Conservation (phyloP, 2,888 invertebrate species). For the Heterodera filipjevi region DNA sequence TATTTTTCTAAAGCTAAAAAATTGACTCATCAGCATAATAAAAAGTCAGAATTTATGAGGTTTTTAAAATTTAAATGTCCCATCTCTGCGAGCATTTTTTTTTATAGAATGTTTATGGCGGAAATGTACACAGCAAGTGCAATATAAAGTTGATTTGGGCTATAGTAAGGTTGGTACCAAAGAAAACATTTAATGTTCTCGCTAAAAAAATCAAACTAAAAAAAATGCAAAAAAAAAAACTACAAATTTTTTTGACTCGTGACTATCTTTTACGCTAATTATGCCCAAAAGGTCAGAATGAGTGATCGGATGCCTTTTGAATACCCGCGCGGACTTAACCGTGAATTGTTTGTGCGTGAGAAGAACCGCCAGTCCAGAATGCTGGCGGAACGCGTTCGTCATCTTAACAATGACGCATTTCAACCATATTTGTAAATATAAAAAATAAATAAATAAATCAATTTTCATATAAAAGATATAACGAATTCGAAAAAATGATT, state of each 20-base stretch:
- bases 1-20: too few species aligned
- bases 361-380: background rate
- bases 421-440: constrained; percentile 17
- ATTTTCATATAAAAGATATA: background rate
- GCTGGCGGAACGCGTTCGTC: constrained; percentile 9
- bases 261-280: too few species aligned
- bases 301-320: background rate
- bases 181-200: too few species aligned
- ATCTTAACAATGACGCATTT: constrained; percentile 24
- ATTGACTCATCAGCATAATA: too few species aligned
- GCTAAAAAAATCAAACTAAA: too few species aligned
- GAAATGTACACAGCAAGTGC: constrained; percentile 18
- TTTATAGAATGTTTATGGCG: constrained; percentile 13
- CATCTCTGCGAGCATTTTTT: too few species aligned
- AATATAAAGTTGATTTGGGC: constrained; percentile 31
- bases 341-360: background rate
- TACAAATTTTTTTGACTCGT: too few species aligned
- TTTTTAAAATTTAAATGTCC: too few species aligned
- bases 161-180: constrained; percentile 29
- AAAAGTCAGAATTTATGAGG: too few species aligned
- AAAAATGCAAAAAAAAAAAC: too few species aligned
- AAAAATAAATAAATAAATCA: background rate
- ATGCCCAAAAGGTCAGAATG: constrained; percentile 7
- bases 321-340: background rate
- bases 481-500: constrained; percentile 2